A percentile compares a stretch with the other conserved stretches of the same genome.
phyloP scores from a whole-genome alignment of 2,113 vertebrate genomes.

The Etia nguti region DNA sequence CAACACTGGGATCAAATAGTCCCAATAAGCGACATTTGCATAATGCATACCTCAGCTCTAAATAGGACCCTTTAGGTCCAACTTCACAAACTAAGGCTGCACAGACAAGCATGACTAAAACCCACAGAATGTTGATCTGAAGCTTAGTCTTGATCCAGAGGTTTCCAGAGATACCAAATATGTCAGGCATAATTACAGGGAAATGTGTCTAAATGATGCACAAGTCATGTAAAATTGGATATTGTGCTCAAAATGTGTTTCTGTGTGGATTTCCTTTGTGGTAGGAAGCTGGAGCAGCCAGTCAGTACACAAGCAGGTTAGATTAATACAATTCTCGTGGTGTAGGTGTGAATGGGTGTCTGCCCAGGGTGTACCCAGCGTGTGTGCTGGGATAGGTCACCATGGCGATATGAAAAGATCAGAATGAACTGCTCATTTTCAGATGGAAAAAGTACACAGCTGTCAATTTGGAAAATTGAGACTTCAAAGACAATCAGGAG shows the following conservation, averaged over 20 bases:
- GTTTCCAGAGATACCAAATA: slow-evolving; percentile 32
- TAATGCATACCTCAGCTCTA: neutral
- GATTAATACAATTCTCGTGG: neutral
- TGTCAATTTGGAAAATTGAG: neutral
- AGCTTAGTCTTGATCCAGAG: slow-evolving; percentile 7
- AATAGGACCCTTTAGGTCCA: neutral
- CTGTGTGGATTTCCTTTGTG: neutral
- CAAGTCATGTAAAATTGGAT: slow-evolving; percentile 5
- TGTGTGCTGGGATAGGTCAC: neutral
- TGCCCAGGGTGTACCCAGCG: neutral
- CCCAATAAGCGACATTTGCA: neutral
- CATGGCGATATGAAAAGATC: neutral
- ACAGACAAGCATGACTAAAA: neutral
- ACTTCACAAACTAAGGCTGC: neutral
- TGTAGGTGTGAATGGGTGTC: neutral
- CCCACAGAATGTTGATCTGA: neutral
- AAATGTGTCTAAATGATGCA: slow-evolving; percentile 18
- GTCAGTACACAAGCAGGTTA: neutral
- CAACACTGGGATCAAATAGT: neutral
- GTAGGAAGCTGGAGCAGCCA: too few species aligned
- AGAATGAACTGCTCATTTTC: neutral
- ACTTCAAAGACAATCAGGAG: neutral
- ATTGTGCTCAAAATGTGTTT: slow-evolving; percentile 9
- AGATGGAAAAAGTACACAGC: neutral
- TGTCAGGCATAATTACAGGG: slow-evolving; percentile 30